Evolutionary conservation across 2,888 invertebrate genomes (phyloP).

Genomic region (Macrophya alboannulata): DNA sequence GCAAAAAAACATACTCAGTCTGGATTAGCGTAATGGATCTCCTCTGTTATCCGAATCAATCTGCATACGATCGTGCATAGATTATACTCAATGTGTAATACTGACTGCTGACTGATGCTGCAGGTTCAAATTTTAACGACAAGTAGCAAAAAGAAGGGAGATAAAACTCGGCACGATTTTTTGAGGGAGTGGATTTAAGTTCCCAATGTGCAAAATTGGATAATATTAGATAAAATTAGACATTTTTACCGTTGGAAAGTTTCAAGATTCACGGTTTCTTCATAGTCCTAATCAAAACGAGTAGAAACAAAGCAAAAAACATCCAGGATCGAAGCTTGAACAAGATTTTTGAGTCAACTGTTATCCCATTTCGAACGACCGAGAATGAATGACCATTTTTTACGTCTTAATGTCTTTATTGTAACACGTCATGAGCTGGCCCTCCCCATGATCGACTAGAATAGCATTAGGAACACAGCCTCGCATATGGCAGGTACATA

Average conservation of each 20-base stretch:
- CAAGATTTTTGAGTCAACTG: too few relatives aligned
- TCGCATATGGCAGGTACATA: constrained; percentile 36
- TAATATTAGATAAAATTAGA: too few relatives aligned
- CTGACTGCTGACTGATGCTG: background rate
- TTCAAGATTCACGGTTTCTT: too few relatives aligned
- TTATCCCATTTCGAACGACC: too few relatives aligned
- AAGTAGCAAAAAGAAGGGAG: background rate
- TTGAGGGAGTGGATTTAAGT: too few relatives aligned
- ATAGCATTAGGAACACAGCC: background rate
- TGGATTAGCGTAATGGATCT: constrained; percentile 54
- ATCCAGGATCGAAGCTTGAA: too few relatives aligned
- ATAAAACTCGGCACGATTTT: background rate
- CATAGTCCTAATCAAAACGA: background rate
- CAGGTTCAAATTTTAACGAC: background rate
- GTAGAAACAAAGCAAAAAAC: background rate
- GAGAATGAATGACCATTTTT: background rate
- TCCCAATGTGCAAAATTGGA: too few relatives aligned
- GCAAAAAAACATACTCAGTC: background rate
- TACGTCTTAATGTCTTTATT: background rate
- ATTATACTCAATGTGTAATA: background rate
- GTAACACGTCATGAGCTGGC: constrained; percentile 1
- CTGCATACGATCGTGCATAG: constrained; percentile 48
- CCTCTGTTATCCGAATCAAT: constrained; percentile 23
- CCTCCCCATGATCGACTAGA: background rate
- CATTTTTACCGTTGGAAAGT: too few relatives aligned